Percentiles rank a stretch among this genome's conserved stretches.
phyloP scores from a whole-genome alignment of 1,140 invertebrate species.

The Stegodyphus dumicola region DNA sequence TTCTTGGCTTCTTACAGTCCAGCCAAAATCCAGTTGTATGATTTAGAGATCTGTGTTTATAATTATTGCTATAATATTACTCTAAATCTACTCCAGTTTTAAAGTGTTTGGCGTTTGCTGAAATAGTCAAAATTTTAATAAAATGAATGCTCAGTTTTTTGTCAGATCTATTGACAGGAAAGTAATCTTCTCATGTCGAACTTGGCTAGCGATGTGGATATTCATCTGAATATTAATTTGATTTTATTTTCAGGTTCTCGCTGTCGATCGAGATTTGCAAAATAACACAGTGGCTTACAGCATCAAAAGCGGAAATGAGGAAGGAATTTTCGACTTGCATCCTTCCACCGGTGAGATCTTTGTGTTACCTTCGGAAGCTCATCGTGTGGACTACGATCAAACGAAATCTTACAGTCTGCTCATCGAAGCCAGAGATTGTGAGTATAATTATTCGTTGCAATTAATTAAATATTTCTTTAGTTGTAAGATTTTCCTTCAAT shows the following conservation, averaged over 20 bases:
- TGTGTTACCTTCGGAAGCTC: constrained; percentile 58
- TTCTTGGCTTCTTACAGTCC: not conserved
- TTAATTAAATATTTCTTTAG: not conserved
- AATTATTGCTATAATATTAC: too few relatives aligned
- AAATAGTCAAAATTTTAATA: too few relatives aligned
- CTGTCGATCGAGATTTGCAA: constrained; percentile 65
- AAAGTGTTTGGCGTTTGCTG: too few relatives aligned
- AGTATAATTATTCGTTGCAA: constrained; percentile 18
- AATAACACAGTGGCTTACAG: constrained; percentile 66
- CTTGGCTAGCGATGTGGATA: too few relatives aligned
- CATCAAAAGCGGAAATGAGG: constrained; percentile 66
- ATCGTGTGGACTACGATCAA: constrained; percentile 64
- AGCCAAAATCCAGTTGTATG: too few relatives aligned
- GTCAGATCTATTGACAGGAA: too few relatives aligned
- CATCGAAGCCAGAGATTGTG: constrained; percentile 66
- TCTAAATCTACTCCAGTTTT: too few relatives aligned
- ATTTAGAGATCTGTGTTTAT: too few relatives aligned
- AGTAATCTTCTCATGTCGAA: too few relatives aligned
- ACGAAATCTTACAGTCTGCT: constrained; percentile 64
- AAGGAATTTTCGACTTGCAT: constrained; percentile 66
- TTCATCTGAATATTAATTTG: not conserved
- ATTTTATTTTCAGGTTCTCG: constrained; percentile 62
- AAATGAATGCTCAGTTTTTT: too few relatives aligned
- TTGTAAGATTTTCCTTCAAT: not conserved
- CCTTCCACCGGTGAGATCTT: constrained; percentile 64